Evolutionary conservation across 2,797 vertebrate genomes (phyloP).

Genomic region (Petrocephalus schoutedeni): DNA sequence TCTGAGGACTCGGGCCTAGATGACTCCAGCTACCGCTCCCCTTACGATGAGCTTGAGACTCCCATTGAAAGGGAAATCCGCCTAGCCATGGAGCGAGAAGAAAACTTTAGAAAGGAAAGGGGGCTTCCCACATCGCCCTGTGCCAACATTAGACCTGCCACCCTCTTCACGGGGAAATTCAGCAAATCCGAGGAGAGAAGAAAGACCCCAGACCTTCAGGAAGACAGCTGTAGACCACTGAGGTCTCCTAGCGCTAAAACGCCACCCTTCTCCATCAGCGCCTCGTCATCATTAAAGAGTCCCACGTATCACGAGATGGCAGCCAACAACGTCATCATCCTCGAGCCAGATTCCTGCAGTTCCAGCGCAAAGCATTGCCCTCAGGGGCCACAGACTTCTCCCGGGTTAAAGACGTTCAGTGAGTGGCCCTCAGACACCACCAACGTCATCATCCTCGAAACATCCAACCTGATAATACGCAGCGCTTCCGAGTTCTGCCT

Average conservation of each 20-base stretch:
- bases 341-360: constrained; percentile 50
- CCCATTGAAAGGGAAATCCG: constrained; percentile 59
- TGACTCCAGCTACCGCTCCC: constrained; percentile 45
- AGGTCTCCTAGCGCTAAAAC: constrained; percentile 49
- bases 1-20: constrained; percentile 58
- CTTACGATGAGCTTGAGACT: constrained; percentile 48
- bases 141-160: constrained; percentile 40
- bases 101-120: constrained; percentile 53
- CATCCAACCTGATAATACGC: constrained; percentile 60
- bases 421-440: constrained; percentile 45
- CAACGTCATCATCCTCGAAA: constrained; percentile 57
- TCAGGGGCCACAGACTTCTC: neutral
- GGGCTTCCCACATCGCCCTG: constrained; percentile 30
- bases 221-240: constrained; percentile 44
- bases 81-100: constrained; percentile 55
- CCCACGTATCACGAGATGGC: constrained; percentile 56
- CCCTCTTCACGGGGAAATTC: constrained; percentile 24
- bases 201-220: constrained; percentile 3
- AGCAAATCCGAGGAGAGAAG: constrained; percentile 22
- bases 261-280: constrained; percentile 49
- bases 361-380: neutral
- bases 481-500: constrained; percentile 61
- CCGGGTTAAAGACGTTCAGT: constrained; percentile 41
- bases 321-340: constrained; percentile 58
- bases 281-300: constrained; percentile 28